Conservation (phyloP, 2,888 invertebrate species). For the Phrixothrix hirtus region DNA sequence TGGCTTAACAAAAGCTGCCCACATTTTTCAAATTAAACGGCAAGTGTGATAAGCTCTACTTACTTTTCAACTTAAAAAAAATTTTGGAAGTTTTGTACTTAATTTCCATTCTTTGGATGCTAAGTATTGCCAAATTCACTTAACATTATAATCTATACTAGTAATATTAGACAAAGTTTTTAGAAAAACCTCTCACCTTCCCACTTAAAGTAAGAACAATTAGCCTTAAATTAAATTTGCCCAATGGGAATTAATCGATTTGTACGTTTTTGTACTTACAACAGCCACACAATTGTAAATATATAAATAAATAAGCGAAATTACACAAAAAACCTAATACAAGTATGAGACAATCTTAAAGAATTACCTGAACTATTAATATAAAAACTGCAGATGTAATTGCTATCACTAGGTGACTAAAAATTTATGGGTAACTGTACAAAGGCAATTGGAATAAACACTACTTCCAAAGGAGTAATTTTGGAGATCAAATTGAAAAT, state of each 20-base stretch:
- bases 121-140: slow-evolving; percentile 25
- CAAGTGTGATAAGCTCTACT: slow-evolving; percentile 7
- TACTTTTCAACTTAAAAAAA: slow-evolving; percentile 4
- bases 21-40: slow-evolving; percentile 1
- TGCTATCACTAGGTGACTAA: background rate
- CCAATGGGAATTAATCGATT: slow-evolving; percentile 13
- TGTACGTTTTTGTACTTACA: too few relatives aligned
- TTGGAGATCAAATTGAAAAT: slow-evolving; percentile 44
- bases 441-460: slow-evolving; percentile 17
- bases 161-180: slow-evolving; percentile 6
- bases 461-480: slow-evolving; percentile 27
- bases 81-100: slow-evolving; percentile 27
- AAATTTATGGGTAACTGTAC: slow-evolving; percentile 23
- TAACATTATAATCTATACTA: slow-evolving; percentile 4
- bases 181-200: slow-evolving; percentile 26
- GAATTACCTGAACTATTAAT: too few relatives aligned
- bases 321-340: too few relatives aligned
- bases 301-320: too few relatives aligned
- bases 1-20: slow-evolving; percentile 14
- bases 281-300: too few relatives aligned
- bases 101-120: slow-evolving; percentile 25
- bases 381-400: background rate
- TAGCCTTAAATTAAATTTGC: slow-evolving; percentile 24
- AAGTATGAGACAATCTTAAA: too few relatives aligned
- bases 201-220: slow-evolving; percentile 31